Evolutionary conservation across 2,113 vertebrate genomes (phyloP), one percentile per base, ranked within the genome.

Genomic region (Anhinga anhinga): DNA sequence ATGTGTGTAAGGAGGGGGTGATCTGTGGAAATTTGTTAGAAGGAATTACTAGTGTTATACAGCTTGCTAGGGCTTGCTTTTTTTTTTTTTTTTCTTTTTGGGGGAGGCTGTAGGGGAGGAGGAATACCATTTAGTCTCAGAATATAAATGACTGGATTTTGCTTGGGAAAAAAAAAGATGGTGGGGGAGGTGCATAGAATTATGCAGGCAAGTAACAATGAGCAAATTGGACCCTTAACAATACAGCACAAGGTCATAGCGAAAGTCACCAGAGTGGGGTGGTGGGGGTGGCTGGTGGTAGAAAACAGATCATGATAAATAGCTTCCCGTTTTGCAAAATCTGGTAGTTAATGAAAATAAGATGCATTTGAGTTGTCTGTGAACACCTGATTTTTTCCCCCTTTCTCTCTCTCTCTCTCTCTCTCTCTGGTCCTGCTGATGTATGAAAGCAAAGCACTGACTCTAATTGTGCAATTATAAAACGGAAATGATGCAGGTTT

Each of bases 381-480:
- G 95, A 86, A 97, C 98, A 98, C 97, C 98, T 98, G 98, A 98
- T 98, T 98, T 96, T 97, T 97, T 86, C 63, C 27, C 34, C 49
- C 61, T 25, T 69, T 62, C 73, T 72, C 69, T 71, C 83, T 55
- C 88, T 88, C 72, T 93, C 87, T 62, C 90, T 88, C 94, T 71
- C 97, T 96, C 96, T 96, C 93, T 94, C 97, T 97, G 97, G 98
- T 97, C 98, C 98, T 98, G 98, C 99, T 99, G 99, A 99, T 99
- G 98, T 99, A 99, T 99, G 99, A 99, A 99, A 99, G 99, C 98
- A 98, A 97, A 98, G 98, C 98, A 96, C 98, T 98, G 98, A 98
- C 98, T 99, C 99, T 99, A 99, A 99, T 99, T 99, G 99, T 98
- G 98, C 99, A 99, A 99, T 99, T 99, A 99, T 99, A 99, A 99